Conservation (phyloP, 2,888 invertebrate species). For the Euclidia mi region DNA sequence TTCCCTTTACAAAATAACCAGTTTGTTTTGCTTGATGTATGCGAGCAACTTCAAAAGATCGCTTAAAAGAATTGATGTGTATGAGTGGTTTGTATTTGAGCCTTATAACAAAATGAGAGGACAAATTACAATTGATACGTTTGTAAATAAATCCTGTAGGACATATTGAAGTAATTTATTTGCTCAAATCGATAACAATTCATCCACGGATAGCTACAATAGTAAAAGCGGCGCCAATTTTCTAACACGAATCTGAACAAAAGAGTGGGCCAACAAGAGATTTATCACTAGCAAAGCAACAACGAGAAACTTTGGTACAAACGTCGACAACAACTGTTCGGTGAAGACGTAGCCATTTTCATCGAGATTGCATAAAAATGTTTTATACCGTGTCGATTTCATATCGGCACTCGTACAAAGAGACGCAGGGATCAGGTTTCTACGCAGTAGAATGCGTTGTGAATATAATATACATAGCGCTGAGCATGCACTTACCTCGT, state of each 20-base stretch:
- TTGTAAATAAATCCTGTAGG: slow-evolving; percentile 34
- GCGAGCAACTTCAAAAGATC: too few relatives aligned
- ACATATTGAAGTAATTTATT: slow-evolving; percentile 49
- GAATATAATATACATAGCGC: slow-evolving; percentile 54
- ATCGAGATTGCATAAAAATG: slow-evolving; percentile 42
- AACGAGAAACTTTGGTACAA: slow-evolving; percentile 59
- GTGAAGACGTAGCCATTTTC: slow-evolving; percentile 42
- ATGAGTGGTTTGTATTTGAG: slow-evolving; percentile 4
- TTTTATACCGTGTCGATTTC: slow-evolving; percentile 39
- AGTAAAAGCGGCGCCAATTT: slow-evolving; percentile 62
- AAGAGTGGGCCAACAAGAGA: slow-evolving; percentile 54
- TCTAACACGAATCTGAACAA: slow-evolving; percentile 64
- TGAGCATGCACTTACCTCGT: slow-evolving; percentile 51
- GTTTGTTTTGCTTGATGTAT: too few relatives aligned
- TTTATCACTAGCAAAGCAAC: slow-evolving; percentile 68
- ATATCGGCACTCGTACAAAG: slow-evolving; percentile 26
- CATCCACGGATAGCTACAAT: slow-evolving; percentile 58
- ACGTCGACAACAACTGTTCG: slow-evolving; percentile 57
- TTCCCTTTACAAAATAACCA: too few relatives aligned
- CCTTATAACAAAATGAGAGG: slow-evolving; percentile 21
- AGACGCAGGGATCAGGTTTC: slow-evolving; percentile 44
- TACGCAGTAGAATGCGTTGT: slow-evolving; percentile 59
- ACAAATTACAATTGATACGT: slow-evolving; percentile 40
- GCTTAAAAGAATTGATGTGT: too few relatives aligned
- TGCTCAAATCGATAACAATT: slow-evolving; percentile 56